phyloP scores from a whole-genome alignment of 1,140 invertebrate species.

The Ctenoplectra terminalis region DNA sequence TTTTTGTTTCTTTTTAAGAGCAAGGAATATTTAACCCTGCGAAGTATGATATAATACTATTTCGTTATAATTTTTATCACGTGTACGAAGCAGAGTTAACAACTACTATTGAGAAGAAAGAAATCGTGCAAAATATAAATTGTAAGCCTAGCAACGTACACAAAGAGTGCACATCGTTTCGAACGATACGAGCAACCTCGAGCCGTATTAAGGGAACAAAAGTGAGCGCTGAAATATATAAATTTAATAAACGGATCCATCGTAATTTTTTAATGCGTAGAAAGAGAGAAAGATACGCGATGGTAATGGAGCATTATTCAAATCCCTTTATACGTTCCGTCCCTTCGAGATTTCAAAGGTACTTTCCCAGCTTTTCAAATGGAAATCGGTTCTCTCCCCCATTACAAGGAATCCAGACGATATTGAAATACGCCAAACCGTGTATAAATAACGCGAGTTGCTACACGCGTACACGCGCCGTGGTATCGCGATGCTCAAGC shows the following conservation, averaged over 20 bases:
- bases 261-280: neutral
- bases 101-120: no score
- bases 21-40: no score
- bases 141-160: no score
- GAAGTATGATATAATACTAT: no score
- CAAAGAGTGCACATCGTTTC: neutral
- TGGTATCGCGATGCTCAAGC: neutral
- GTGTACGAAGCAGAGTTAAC: no score
- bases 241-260: neutral
- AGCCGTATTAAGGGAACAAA: neutral
- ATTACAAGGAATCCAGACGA: constrained; percentile 1
- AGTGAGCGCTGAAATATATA: neutral
- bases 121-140: no score
- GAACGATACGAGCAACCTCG: neutral
- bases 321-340: constrained; percentile 8
- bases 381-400: constrained; percentile 1
- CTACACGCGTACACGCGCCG: neutral
- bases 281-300: neutral
- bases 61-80: no score
- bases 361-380: constrained; percentile 7
- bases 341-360: neutral
- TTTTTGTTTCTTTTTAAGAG: no score
- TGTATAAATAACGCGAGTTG: constrained; percentile 19
- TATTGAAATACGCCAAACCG: neutral
- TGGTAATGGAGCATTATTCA: constrained; percentile 24